Evolutionary conservation across 2,888 invertebrate genomes (phyloP), one percentile per base, ranked within the genome.

Genomic region (Operophtera brumata): DNA sequence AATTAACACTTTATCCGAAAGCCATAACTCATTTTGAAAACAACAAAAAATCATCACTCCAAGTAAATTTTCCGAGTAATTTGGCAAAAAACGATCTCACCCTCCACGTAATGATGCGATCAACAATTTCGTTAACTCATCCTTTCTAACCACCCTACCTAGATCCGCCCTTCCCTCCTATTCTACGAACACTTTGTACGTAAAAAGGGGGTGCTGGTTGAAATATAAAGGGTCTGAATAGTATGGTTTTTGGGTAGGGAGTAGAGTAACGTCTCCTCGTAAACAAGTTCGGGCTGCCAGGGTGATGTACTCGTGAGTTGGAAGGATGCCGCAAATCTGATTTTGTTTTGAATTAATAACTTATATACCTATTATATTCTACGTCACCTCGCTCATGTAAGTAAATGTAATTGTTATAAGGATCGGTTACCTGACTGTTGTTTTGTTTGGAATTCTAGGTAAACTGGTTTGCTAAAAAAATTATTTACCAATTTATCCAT

Each of bases 41-140:
- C 30, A 52, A 34, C 48, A 45, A 54, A 50, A 42, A 54, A 62
- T 51, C 54, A 53, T 62, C 51, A 43, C 59, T 61, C 66, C 66
- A 59, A 65, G 56, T 63, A 62, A 71, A 77, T 78, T 80, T 77
- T 69, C 69, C 62, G 55, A 65, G 65, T 70, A 68, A 73, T 73
- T 72, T 73, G 57, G 59, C 63, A 74, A 76, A 77, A 72, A 68
- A 30, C 30, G 30, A 30, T 62, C 61, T 66, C 72, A 71, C 69
- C 45, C 46, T 59, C 48, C 49, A 72, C 69, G 77, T 84, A 84
- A 85, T 82, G 84, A 80, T 75, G 77, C 80, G 76, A 74, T 66
- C 74, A 66, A 67, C 77, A 71, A 78, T 80, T 80, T 65, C 74
- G 83, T 77, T 73, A 76, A 82, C 78, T 84, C 83, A 84, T 78